These are phyloP conservation scores for Erebia aethiops DNA, from an alignment of 2,888 invertebrate species.

Conservation along the genomic window DNA sequence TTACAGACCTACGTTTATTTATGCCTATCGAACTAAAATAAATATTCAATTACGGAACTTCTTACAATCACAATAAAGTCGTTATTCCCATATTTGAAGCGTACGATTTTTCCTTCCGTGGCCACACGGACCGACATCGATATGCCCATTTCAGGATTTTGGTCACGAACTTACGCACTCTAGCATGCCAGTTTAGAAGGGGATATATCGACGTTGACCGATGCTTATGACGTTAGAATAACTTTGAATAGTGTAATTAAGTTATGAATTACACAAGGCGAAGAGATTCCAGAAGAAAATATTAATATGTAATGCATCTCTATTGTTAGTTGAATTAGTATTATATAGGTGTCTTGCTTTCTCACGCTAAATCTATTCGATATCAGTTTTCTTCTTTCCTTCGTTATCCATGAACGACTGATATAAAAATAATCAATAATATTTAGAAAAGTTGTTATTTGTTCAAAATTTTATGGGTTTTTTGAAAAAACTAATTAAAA, in stretches of 20 bases:
- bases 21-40: conserved; percentile 52
- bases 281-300: conserved; percentile 61
- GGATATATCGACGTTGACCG: conserved; percentile 75
- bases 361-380: conserved; percentile 19
- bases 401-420: background rate
- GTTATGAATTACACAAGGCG: conserved; percentile 68
- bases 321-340: conserved; percentile 50
- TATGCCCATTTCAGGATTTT: conserved; percentile 75
- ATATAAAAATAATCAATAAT: no score
- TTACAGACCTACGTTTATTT: conserved; percentile 63
- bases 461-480: no score
- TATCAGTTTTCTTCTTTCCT: background rate
- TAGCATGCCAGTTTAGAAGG: conserved; percentile 66
- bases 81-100: conserved; percentile 32
- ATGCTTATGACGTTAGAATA: conserved; percentile 80
- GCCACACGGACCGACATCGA: conserved; percentile 64
- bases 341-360: conserved; percentile 21
- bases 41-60: conserved; percentile 57
- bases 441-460: no score
- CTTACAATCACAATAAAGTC: conserved; percentile 53
- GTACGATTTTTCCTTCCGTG: conserved; percentile 47
- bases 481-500: no score
- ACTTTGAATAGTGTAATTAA: conserved; percentile 80
- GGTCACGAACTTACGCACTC: conserved; percentile 72
- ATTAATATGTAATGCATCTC: conserved; percentile 55